A percentile compares a stretch with the other conserved stretches of the same genome.
Conservation (phyloP, 2,888 invertebrate genomes). For the Plagodis pulveraria region DNA sequence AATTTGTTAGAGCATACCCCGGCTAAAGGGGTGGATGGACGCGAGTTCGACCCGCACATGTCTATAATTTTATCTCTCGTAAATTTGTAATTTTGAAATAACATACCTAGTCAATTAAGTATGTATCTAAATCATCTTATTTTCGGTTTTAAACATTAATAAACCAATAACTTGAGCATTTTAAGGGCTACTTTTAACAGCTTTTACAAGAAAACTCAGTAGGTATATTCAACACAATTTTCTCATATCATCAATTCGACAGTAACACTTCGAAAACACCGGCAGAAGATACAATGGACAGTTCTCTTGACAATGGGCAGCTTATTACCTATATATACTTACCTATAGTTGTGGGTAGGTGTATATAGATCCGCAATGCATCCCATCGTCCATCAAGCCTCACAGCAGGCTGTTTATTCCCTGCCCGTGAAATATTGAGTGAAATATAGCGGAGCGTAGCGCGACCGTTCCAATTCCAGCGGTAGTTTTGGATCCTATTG, state of each 20-base stretch:
- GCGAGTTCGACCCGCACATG: no score
- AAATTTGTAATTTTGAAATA: no score
- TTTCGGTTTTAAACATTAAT: no score
- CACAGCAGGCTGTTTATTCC: constrained; percentile 74
- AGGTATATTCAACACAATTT: not conserved
- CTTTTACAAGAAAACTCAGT: not conserved
- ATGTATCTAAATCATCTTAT: no score
- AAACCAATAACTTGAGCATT: no score
- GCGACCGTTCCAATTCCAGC: constrained; percentile 60
- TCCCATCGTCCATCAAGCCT: constrained; percentile 61
- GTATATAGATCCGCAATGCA: constrained; percentile 33
- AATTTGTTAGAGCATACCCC: no score
- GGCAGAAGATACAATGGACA: constrained; percentile 37
- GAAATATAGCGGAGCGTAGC: constrained; percentile 58
- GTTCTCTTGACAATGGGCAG: constrained; percentile 45
- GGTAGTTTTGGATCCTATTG: constrained; percentile 58
- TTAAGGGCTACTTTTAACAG: no score
- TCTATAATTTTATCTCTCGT: no score
- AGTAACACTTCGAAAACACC: constrained; percentile 7
- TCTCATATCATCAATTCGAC: not conserved
- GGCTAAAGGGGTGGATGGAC: no score
- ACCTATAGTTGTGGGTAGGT: constrained; percentile 10
- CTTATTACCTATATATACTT: constrained; percentile 36
- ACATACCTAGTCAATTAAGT: no score
- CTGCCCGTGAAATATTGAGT: constrained; percentile 65